Percentiles rank a stretch among this genome's conserved stretches.
Conservation (phyloP, 2,113 vertebrate species). For the Fulmarus glacialis region DNA sequence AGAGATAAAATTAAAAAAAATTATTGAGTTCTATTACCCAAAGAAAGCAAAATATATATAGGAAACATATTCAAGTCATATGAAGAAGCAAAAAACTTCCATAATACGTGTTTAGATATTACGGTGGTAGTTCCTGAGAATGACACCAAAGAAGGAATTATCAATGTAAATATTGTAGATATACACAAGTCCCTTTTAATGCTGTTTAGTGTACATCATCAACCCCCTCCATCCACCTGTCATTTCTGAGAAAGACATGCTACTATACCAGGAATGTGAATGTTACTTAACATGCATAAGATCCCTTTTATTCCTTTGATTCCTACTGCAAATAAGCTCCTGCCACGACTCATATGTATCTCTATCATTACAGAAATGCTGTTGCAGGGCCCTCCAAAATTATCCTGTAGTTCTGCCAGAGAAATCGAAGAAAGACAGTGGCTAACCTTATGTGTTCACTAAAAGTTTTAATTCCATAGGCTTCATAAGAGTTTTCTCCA, state of each 20-base stretch:
- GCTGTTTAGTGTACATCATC: neutral
- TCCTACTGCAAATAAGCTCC: neutral
- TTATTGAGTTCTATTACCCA: neutral
- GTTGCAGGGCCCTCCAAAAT: neutral
- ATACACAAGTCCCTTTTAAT: neutral
- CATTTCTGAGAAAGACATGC: neutral
- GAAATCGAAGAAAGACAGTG: neutral
- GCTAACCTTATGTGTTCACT: neutral
- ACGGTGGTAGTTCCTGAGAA: neutral
- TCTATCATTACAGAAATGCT: neutral
- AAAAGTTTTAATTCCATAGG: neutral
- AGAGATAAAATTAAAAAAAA: neutral
- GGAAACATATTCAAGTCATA: neutral
- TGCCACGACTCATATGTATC: neutral
- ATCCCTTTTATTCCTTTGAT: neutral
- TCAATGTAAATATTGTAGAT: neutral
- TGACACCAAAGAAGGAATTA: neutral
- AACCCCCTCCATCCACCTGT: neutral
- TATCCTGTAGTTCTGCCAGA: neutral
- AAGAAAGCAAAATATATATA: neutral
- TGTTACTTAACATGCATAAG: neutral
- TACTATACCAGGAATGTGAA: neutral
- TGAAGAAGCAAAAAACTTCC: neutral
- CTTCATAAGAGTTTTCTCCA: neutral
- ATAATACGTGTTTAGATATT: neutral